phyloP scores from a whole-genome alignment of 2,797 vertebrate genomes.

The Lophotriccus pileatus region DNA sequence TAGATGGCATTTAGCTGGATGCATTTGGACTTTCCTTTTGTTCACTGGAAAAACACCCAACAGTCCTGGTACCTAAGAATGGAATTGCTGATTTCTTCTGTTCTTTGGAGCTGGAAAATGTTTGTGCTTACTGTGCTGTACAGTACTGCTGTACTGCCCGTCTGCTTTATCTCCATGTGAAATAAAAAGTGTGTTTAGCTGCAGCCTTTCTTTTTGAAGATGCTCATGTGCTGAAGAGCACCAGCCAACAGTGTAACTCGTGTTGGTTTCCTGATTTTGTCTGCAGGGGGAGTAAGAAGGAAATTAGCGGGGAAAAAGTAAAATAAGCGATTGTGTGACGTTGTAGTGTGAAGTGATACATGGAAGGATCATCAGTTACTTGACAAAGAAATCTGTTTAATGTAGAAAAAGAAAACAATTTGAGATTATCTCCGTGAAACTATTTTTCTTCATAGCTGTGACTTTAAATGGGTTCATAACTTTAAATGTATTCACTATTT shows the following conservation, averaged over 20 bases:
- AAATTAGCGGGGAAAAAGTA: not conserved
- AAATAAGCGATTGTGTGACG: not conserved
- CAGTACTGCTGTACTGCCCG: accelerated
- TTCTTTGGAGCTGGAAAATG: not conserved
- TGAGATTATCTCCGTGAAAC: not conserved
- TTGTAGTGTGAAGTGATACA: not conserved
- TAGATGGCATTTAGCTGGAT: not conserved
- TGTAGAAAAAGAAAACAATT: not conserved
- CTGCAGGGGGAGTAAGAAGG: not conserved
- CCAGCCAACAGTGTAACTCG: not conserved
- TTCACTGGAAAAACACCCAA: not conserved
- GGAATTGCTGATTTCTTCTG: not conserved
- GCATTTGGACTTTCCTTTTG: not conserved
- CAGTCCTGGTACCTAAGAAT: not conserved
- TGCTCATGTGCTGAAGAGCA: not conserved
- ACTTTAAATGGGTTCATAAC: not conserved
- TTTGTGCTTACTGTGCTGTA: not conserved
- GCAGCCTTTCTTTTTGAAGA: constrained; percentile 16
- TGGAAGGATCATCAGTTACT: not conserved
- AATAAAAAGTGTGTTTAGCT: not conserved
- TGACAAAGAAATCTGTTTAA: not conserved
- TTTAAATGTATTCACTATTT: not conserved
- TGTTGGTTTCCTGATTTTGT: not conserved
- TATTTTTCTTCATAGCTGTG: not conserved
- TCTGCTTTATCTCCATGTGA: not conserved